phyloP scores from a whole-genome alignment of 1,140 invertebrate genomes.

The Ooceraea biroi region DNA sequence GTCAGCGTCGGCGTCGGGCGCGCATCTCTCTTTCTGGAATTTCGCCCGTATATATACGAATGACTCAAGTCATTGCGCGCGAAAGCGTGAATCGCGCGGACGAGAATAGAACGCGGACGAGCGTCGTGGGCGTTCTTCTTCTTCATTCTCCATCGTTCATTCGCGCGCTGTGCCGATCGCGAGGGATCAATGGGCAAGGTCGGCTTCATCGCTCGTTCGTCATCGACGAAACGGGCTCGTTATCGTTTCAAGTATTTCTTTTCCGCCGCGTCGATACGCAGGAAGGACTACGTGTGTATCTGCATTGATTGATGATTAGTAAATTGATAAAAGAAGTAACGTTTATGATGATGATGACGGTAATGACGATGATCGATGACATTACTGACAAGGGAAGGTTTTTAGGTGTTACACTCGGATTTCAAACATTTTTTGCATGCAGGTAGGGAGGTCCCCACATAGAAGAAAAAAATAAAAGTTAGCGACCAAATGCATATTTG shows the following conservation, averaged over 20 bases:
- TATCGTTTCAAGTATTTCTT: no score
- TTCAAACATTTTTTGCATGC: no score
- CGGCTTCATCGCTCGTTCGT: not conserved
- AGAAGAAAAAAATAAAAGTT: no score
- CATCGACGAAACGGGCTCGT: not conserved
- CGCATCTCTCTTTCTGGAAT: slow-evolving; percentile 44
- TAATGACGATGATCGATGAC: not conserved
- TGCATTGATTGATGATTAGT: no score
- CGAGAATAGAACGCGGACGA: slow-evolving; percentile 61
- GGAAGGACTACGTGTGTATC: no score
- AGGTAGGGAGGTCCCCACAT: no score
- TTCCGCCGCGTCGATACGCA: no score
- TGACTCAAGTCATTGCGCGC: slow-evolving; percentile 60
- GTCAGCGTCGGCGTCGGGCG: slow-evolving; percentile 31
- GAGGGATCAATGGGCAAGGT: slow-evolving; percentile 29
- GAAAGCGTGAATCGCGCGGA: slow-evolving; percentile 60
- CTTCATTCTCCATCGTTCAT: slow-evolving; percentile 49
- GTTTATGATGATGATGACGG: not conserved
- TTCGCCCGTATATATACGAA: slow-evolving; percentile 22
- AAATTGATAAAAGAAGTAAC: no score
- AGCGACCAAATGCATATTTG: no score
- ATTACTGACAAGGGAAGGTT: no score
- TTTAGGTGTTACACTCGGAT: no score
- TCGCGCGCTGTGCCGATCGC: not conserved
- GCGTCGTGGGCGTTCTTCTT: slow-evolving; percentile 30